These are phyloP conservation scores for Pogoniulus pusillus DNA, from an alignment of 2,797 vertebrate species.

Conservation along the genomic window DNA sequence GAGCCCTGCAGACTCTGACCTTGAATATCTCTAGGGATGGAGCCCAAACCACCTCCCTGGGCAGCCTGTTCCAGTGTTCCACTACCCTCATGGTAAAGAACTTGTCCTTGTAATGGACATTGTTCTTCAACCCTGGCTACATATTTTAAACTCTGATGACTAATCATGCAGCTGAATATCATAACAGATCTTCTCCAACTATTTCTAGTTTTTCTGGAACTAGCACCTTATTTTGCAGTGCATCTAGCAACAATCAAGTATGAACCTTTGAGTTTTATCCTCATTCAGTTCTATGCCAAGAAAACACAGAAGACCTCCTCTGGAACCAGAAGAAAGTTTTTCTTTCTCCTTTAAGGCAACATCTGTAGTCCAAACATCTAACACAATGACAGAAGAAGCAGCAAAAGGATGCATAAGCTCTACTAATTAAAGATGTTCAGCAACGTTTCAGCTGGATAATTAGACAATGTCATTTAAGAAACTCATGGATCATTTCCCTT, in stretches of 20 bases:
- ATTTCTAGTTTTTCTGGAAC: neutral
- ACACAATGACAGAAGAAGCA: neutral
- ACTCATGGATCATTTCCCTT: neutral
- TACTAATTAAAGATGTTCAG: neutral
- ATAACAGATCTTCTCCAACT: neutral
- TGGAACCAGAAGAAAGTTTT: conserved; percentile 20
- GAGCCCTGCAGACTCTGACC: no score
- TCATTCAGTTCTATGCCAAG: neutral
- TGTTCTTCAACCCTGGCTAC: no score
- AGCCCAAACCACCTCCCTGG: no score
- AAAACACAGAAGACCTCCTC: neutral
- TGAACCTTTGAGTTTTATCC: neutral
- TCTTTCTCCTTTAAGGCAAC: neutral
- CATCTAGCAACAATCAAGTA: neutral
- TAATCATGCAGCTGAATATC: no score
- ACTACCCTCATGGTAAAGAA: no score
- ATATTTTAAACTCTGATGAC: no score
- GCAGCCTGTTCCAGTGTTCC: no score
- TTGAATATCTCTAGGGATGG: no score
- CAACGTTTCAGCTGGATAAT: neutral
- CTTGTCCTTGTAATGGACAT: no score
- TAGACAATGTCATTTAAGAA: neutral
- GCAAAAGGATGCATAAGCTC: neutral
- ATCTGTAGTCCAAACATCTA: neutral
- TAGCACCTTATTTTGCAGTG: neutral